Evolutionary conservation across 1,140 invertebrate species (phyloP).

Genomic region (Zaprionus davidi): DNA sequence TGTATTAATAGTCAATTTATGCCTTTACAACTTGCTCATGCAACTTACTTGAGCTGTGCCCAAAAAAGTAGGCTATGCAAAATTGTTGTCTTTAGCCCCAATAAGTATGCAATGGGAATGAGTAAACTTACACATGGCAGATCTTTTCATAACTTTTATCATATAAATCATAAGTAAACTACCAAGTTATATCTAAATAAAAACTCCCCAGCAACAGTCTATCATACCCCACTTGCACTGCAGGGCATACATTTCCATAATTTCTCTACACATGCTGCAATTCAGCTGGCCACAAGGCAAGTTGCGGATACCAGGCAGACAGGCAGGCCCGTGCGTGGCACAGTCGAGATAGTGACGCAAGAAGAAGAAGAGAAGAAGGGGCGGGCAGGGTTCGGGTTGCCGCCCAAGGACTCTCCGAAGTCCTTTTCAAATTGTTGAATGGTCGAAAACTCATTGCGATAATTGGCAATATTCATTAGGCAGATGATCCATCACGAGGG

Average conservation of each 20-base stretch:
- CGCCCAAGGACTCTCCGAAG: constrained; percentile 7
- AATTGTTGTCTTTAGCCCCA: neutral
- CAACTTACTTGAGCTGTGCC: too few relatives aligned
- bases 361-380: neutral
- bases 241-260: neutral
- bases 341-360: neutral
- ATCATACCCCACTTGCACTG: neutral
- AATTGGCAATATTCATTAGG: constrained; percentile 39
- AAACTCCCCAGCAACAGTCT: neutral
- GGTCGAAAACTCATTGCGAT: constrained; percentile 21
- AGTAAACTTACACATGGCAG: too few relatives aligned
- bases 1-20: neutral
- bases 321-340: neutral
- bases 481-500: constrained; percentile 28
- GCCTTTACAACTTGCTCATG: too few relatives aligned
- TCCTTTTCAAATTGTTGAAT: constrained; percentile 25
- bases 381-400: constrained; percentile 41
- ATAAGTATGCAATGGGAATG: neutral
- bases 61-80: neutral
- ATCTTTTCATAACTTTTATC: too few relatives aligned
- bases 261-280: constrained; percentile 2
- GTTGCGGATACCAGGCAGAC: neutral
- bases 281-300: constrained; percentile 7
- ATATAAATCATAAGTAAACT: too few relatives aligned
- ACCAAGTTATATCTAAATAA: too few relatives aligned